Base-by-base conservation (phyloP, 2,113 vertebrate genomes). In the Gobio gobio region DNA sequence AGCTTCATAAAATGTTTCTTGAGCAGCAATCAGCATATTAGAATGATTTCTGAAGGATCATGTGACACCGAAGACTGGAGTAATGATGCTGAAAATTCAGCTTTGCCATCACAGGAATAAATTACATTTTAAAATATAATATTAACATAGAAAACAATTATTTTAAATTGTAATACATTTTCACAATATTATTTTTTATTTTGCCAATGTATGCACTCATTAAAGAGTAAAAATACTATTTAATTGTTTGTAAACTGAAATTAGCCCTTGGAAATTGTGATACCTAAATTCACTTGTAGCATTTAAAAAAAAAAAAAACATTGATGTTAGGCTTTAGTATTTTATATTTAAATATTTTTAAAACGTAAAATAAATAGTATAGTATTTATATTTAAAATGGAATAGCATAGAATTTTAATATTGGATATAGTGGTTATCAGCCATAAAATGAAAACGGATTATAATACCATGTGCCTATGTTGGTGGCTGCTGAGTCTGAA, bases 401-500 rank as follows among this genome's bases (percentile, higher is more conserved):
- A 82, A 72, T 10, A 20, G 13, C 22, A 66, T 1, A 9, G 64
- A 66, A 9, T 36, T 66, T 18, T 18, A 16, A 66, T 10, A 18
- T 56, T 22, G 54, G 2, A 66, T 16, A 66, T 10, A 40, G 18
- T 10, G 29, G 29, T 68, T 68, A 36, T 68, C 7, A 8, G 8
- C 3, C 3, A 16, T 36, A 36, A 68, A 12, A 3, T 66, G 10
- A 70, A 68, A 43, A 70, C 20, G 4, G 49, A 76, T 36, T 8
- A 4, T n/a, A 88, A 78, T 91, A 98, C 97, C 96, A 98, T 93
- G 85, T 92, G 96, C 78, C 92, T 96, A 91, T 97, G 92, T 13
- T 0, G 83, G 76, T 97, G 91, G 92, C 95, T 97, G 88, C 93
- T 98, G 76, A 97, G 93, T 68, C 0, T 90, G 1, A 98, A 92